Evolutionary conservation across 2,888 invertebrate species (phyloP).

Genomic region (Polylopha cassiicola): DNA sequence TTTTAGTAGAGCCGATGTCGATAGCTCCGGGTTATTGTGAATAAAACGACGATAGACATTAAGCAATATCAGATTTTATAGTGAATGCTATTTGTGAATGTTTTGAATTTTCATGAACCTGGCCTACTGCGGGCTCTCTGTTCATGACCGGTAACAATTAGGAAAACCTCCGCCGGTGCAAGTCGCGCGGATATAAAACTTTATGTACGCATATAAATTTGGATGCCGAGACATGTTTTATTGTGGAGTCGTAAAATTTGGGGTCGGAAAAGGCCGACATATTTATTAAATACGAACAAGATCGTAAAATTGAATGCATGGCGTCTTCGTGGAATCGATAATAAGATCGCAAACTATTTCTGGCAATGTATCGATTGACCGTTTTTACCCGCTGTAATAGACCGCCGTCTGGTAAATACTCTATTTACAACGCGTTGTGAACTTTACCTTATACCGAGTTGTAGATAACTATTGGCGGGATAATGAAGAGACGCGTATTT

Average conservation of each 20-base stretch:
- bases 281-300: constrained; percentile 76
- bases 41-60: constrained; percentile 24
- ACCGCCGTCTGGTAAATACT: neutral
- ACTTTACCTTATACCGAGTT: too few species aligned
- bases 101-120: constrained; percentile 40
- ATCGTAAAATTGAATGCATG: constrained; percentile 70
- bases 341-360: constrained; percentile 59
- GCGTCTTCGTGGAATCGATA: constrained; percentile 66
- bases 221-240: constrained; percentile 77
- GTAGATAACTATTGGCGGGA: too few species aligned
- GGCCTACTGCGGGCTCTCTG: constrained; percentile 39
- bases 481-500: too few species aligned
- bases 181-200: constrained; percentile 74
- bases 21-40: neutral
- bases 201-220: constrained; percentile 77
- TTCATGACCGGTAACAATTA: constrained; percentile 73
- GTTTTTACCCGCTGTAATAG: constrained; percentile 1
- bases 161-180: constrained; percentile 64
- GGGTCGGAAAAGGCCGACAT: constrained; percentile 74
- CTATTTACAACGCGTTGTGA: too few species aligned
- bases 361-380: constrained; percentile 26
- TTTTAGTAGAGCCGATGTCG: neutral
- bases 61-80: constrained; percentile 37
- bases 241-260: constrained; percentile 73
- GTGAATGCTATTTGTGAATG: constrained; percentile 39